These are phyloP conservation scores for Smutsia gigantea DNA, from an alignment of 2,797 vertebrate species.

Conservation along the genomic window DNA sequence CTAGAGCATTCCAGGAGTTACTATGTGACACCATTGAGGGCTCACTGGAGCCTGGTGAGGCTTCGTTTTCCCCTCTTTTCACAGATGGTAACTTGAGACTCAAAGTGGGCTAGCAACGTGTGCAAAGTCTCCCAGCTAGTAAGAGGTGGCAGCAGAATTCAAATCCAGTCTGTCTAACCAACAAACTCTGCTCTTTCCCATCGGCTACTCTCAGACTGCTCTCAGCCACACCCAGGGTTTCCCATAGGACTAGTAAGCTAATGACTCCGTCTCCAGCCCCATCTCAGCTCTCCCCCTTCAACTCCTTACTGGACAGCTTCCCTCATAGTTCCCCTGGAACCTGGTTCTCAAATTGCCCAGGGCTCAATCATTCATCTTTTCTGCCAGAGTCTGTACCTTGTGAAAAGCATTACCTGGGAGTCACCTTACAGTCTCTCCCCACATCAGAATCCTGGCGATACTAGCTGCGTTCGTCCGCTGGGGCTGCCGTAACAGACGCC, in stretches of 20 bases:
- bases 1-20: not conserved
- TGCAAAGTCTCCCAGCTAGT: not conserved
- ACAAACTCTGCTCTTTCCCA: not conserved
- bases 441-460: not conserved
- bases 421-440: not conserved
- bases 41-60: not conserved
- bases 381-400: not conserved
- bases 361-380: not conserved
- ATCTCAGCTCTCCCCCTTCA: not conserved
- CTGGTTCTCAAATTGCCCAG: not conserved
- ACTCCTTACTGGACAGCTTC: not conserved
- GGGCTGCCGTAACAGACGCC: not conserved
- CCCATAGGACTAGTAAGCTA: not conserved
- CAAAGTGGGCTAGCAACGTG: not conserved
- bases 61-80: not conserved
- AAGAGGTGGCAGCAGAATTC: not conserved
- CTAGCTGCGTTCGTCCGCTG: not conserved
- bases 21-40: not conserved
- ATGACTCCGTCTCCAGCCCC: not conserved
- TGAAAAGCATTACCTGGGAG: not conserved
- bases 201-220: not conserved
- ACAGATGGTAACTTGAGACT: not conserved
- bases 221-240: not conserved
- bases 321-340: not conserved
- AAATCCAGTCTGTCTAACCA: not conserved